Base-by-base conservation (phyloP, 2,797 vertebrate species). In the Liparis tanakae region DNA sequence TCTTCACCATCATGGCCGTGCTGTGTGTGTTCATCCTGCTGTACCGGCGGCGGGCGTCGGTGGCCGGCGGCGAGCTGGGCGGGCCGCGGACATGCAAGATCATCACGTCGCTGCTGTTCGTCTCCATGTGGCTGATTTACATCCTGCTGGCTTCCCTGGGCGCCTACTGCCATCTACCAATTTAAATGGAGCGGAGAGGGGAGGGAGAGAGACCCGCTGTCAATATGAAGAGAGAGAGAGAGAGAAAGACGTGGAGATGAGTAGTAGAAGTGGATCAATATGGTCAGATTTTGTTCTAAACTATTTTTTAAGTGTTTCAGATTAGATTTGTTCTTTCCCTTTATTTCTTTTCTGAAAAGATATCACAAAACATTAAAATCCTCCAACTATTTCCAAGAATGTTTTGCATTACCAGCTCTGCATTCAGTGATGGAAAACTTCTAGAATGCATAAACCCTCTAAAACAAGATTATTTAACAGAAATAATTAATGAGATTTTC, bases 121-220 rank as follows among this genome's bases (percentile, higher is more conserved):
- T 95, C 25, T 82, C 84, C 4, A 84, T 96, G 61, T 96, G 96
- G 96, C 88, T 96, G 67, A 20, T 95, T 72, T 96, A 96, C 89
- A 96, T 96, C 87, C 75, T 96, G 69, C 85, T 96, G 88, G 91
- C 95, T 41, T 94, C 95, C 0, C 85, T 96, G 78, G 96, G 95
- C 87, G 95, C 95, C 54, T 96, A 96, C 90, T 96, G 96, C 89
- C 95, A 96, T 87, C 67, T 96, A 72, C 83, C 93, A 14, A 94
- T 95, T 85, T 95, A 91, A 89, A 83, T 18, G 61, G 57, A 58
- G 56, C 53, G 61, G 57, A 58, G 61, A 55, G n/a, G 44, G 54
- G 59, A 55, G 69, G 53, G 67, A 50, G 60, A 79, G 78, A 84
- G 79, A 83, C 76, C 72, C 59, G 74, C 82, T 75, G 76, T 81